Evolutionary conservation across 2,797 vertebrate genomes (phyloP), one percentile per base, ranked within the genome.

Genomic region (Halcyon chelicuti): DNA sequence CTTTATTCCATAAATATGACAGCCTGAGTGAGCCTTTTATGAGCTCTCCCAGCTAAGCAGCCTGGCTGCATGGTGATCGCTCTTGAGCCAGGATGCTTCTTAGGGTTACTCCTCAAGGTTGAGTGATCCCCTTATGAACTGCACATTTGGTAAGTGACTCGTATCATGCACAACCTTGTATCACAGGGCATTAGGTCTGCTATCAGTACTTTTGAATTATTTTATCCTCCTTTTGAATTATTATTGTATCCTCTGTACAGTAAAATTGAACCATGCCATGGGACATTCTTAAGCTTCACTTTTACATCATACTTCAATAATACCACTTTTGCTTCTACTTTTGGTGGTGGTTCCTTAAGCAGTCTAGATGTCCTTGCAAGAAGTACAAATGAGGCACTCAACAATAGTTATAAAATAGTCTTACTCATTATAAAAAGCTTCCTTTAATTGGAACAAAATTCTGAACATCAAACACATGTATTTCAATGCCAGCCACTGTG

Each of bases 31-130:
- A 87, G 31, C 5, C 22, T 81, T 55, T 79, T 89, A 40, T 20
- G 1, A 68, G 21, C 35, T 65, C 63, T 25, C 52, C 57, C 42
- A 16, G 33, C 52, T 74, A 66, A 86, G n/a, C 46, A 77, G 35
- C 23, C 26, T 33, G 46, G 28, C 9, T 66, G 29, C 73, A 78
- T 0, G 0, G 39, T 40, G 49, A 75, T 21, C 44, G 22, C 25
- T 22, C 40, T 33, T 14, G 13, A 66, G 9, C 0, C 65, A 26
- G 25, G 21, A 49, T 2, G 4, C 6, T 40, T 40, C 31, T 25
- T 39, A 63, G 40, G 31, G 39, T 49, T 73, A 35, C 16, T 63
- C 40, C 25, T 60, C 0, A 0, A 65, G 14, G 21, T 7, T 74
- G 12, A 81, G 39, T 28, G 18, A 82, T 4, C 2, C 31, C 31